phyloP scores from a whole-genome alignment of 2,113 vertebrate genomes.

The cattle (Bos taurus) region ARS-UCD2.0 NC_037343.1:52758001-52758500 shows the following conservation, averaged over 20 bases:
- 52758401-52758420: background rate
- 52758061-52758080: background rate
- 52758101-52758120: background rate
- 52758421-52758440: background rate
- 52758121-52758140: background rate
- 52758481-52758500: background rate
- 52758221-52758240: fast-evolving
- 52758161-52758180: fast-evolving
- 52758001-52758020: background rate
- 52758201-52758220: background rate
- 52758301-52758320: background rate
- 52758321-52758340: background rate
- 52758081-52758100: background rate
- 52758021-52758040: background rate
- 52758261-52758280: background rate
- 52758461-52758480: background rate
- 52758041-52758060: background rate
- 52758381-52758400: background rate
- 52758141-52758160: background rate
- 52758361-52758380: background rate
- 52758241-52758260: background rate
- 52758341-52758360: background rate
- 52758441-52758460: background rate
- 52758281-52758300: background rate
- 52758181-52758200: background rate